Evolutionary conservation across 2,888 invertebrate species (phyloP).

Genomic region (Adelphocoris suturalis): DNA sequence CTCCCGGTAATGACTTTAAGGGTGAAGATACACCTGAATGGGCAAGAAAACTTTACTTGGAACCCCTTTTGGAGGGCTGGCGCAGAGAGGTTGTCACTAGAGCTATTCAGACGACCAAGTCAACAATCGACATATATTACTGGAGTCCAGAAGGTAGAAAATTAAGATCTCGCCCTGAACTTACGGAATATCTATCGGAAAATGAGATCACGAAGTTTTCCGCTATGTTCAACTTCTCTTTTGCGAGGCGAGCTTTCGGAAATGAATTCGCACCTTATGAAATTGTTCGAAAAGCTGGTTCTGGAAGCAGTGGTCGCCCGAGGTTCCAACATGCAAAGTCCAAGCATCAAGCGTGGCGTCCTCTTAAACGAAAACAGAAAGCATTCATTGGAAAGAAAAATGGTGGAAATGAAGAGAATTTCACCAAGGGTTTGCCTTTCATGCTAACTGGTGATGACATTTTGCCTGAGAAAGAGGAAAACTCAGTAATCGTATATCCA

Average conservation of each 20-base stretch:
- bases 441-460: neutral
- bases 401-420: neutral
- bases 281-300: neutral
- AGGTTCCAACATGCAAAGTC: neutral
- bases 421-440: neutral
- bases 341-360: too few species aligned
- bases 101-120: neutral
- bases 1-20: neutral
- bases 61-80: neutral
- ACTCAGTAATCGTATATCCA: neutral
- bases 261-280: slow-evolving; percentile 1
- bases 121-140: neutral
- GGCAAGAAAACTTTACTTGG: slow-evolving; percentile 3
- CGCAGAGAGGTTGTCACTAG: slow-evolving; percentile 15
- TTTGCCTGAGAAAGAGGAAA: neutral
- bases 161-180: neutral
- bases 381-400: neutral
- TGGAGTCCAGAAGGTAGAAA: neutral
- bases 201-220: neutral
- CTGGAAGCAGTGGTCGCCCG: neutral
- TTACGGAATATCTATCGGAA: neutral
- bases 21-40: neutral
- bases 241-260: neutral
- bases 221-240: neutral
- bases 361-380: neutral